Evolutionary conservation across 2,113 vertebrate genomes (phyloP).

Genomic region (Anarhynchus alexandrinus): DNA sequence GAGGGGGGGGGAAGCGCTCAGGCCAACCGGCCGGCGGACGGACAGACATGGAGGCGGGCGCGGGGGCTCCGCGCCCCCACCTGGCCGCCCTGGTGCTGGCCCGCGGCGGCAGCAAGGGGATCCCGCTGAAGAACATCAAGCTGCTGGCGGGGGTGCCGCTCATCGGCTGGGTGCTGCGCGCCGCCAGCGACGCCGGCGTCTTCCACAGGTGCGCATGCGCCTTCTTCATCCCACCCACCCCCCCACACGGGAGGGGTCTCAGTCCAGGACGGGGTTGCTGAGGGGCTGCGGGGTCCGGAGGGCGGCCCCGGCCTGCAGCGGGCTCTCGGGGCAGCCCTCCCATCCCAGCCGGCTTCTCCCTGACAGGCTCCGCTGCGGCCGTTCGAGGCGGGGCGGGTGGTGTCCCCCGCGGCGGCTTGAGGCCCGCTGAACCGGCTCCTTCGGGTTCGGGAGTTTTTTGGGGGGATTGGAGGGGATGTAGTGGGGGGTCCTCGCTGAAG

Average conservation of each 20-base stretch:
- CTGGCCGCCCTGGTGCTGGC: conserved; percentile 81
- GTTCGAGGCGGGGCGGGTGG: no score
- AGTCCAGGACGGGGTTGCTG: rapidly evolving
- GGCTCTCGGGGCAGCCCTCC: neutral
- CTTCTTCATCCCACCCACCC: no score
- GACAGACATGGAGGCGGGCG: conserved; percentile 52
- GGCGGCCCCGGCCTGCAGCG: no score
- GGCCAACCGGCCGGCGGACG: neutral
- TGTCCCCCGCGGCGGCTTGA: no score
- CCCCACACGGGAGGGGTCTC: neutral
- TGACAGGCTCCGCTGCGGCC: neutral
- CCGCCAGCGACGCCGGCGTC: conserved; percentile 75
- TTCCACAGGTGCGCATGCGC: conserved; percentile 81
- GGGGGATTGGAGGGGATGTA: neutral
- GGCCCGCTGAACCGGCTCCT: neutral
- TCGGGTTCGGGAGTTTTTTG: rapidly evolving
- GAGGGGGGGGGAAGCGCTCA: neutral
- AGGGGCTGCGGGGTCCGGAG: no score
- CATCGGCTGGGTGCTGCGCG: conserved; percentile 85
- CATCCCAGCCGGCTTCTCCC: no score
- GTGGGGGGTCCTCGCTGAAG: rapidly evolving
- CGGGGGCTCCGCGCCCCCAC: conserved; percentile 33
- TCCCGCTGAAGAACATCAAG: conserved; percentile 89
- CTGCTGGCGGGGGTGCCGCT: conserved; percentile 83
- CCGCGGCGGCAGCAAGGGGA: conserved; percentile 88